These are phyloP conservation scores for Lepidonotus clava DNA, from an alignment of 2,888 invertebrate genomes.

Conservation along the genomic window DNA sequence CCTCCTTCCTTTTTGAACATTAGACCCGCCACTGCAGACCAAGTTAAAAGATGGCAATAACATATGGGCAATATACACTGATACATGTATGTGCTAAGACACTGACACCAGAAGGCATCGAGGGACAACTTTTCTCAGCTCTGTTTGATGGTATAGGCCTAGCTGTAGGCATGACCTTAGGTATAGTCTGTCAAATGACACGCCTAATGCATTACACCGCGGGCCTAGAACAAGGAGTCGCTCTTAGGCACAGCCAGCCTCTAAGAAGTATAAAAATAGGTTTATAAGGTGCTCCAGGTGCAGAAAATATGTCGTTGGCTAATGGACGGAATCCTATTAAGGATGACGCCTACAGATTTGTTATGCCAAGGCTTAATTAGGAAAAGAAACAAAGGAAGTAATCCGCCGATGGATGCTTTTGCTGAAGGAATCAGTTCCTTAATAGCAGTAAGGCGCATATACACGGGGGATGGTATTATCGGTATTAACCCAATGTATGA, in stretches of 20 bases:
- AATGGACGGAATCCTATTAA: slow-evolving; percentile 9
- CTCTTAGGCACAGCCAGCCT: background rate
- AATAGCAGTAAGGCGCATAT: too few relatives aligned
- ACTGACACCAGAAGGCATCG: background rate
- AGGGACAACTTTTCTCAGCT: background rate
- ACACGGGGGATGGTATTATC: too few relatives aligned
- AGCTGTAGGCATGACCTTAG: background rate
- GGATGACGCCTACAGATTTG: background rate
- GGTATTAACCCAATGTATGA: too few relatives aligned
- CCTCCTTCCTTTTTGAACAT: too few relatives aligned
- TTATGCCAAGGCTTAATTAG: too few relatives aligned
- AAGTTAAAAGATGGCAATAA: too few relatives aligned
- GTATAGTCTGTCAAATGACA: slow-evolving; percentile 4
- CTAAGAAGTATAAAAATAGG: background rate
- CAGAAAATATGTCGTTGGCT: background rate
- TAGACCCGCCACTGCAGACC: too few relatives aligned
- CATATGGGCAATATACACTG: too few relatives aligned
- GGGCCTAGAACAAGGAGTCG: background rate
- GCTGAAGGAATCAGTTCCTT: too few relatives aligned
- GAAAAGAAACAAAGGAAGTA: too few relatives aligned
- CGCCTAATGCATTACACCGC: background rate
- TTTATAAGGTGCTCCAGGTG: background rate
- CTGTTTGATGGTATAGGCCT: background rate
- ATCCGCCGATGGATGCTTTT: too few relatives aligned
- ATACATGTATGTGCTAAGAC: too few relatives aligned